Conservation (phyloP, 2,888 invertebrate genomes). For the Heliconius cydno region DNA sequence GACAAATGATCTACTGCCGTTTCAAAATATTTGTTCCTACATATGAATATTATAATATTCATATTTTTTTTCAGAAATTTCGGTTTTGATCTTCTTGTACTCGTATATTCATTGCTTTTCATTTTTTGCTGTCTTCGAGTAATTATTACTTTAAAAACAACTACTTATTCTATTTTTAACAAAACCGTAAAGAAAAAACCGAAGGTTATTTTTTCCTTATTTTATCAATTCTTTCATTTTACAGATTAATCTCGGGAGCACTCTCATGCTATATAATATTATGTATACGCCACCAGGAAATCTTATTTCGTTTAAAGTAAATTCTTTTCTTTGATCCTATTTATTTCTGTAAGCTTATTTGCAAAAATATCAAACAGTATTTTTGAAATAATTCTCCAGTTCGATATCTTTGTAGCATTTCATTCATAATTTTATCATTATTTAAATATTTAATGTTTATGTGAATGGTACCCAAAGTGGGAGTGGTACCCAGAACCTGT, state of each 20-base stretch:
- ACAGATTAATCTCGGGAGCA: not conserved
- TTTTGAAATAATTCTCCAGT: not conserved
- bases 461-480: too few species aligned
- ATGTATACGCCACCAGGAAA: not conserved
- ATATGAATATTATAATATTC: conserved; percentile 5
- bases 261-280: conserved; percentile 1
- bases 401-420: not conserved
- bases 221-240: not conserved
- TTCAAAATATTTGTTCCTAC: conserved; percentile 1
- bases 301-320: conserved; percentile 8
- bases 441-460: too few species aligned
- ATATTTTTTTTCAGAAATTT: too few species aligned
- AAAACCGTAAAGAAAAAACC: not conserved
- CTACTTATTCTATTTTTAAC: not conserved
- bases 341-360: not conserved
- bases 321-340: not conserved
- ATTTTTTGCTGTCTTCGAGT: too few species aligned
- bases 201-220: not conserved
- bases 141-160: too few species aligned
- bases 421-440: too few species aligned
- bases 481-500: too few species aligned
- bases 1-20: not conserved
- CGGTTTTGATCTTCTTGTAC: not conserved
- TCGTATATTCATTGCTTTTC: not conserved
- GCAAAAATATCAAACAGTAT: not conserved